These are phyloP conservation scores for Zaprionus davidi DNA, from an alignment of 1,140 invertebrate genomes.

Conservation along the genomic window DNA sequence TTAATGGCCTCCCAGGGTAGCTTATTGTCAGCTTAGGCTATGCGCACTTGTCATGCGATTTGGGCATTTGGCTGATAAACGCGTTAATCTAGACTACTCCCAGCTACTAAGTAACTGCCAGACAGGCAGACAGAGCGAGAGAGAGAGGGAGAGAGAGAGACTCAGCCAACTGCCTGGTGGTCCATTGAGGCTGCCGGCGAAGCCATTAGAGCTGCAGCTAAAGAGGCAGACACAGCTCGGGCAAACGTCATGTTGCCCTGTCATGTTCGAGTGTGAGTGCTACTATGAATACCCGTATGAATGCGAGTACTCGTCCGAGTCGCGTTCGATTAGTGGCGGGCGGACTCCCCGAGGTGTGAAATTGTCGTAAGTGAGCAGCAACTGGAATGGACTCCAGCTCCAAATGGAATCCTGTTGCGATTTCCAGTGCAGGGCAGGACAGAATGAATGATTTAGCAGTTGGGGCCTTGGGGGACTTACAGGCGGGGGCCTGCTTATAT, in stretches of 20 bases:
- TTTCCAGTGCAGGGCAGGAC: constrained; percentile 47
- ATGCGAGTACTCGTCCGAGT: neutral
- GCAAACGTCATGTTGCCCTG: constrained; percentile 48
- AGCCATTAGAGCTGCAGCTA: constrained; percentile 2
- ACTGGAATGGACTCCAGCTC: neutral
- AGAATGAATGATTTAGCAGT: constrained; percentile 66
- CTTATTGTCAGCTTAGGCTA: constrained; percentile 35
- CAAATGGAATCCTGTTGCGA: constrained; percentile 69
- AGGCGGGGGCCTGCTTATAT: constrained; percentile 49
- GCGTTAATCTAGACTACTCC: constrained; percentile 62
- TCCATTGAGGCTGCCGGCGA: neutral
- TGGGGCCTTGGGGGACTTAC: constrained; percentile 14
- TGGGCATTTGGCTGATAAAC: constrained; percentile 73
- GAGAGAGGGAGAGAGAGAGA: neutral
- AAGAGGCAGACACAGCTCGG: neutral
- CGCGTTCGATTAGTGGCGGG: constrained; percentile 24
- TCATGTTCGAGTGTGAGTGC: constrained; percentile 29
- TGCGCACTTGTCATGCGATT: constrained; percentile 68
- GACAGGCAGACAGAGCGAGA: neutral
- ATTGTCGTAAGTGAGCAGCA: constrained; percentile 76
- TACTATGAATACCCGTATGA: constrained; percentile 12
- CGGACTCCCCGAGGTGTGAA: constrained; percentile 83
- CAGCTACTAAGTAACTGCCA: constrained; percentile 22
- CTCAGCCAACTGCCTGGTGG: neutral
- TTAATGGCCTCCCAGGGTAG: constrained; percentile 30